Evolutionary conservation across 2,113 vertebrate genomes (phyloP), one percentile per base, ranked within the genome.

Genomic region (Eretmochelys imbricata): DNA sequence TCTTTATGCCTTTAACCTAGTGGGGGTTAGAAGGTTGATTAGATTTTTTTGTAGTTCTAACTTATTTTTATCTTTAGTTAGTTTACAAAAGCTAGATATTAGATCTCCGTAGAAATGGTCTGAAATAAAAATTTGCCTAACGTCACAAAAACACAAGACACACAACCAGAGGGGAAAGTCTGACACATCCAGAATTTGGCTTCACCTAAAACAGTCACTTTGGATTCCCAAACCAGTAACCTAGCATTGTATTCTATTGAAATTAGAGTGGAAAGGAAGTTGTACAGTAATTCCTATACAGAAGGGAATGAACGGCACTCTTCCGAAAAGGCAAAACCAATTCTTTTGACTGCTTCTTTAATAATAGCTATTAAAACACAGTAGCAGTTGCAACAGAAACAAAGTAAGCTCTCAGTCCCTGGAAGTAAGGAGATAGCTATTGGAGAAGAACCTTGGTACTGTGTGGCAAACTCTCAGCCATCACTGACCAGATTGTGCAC

Each of bases 21-120:
- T 14, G 6, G 0, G 27, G 57, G 25, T 29, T 12, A 12, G 25
- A 59, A 59, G 57, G 25, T 59, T 59, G 27, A 27, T 29, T 59
- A 29, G 57, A 29, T 59, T 5, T 82, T 5, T 82, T 35, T 53
- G 2, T 12, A 0, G 5, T 14, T 54, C 48, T n/a, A 27, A 9
- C 10, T 48, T 84, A 4, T 3, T 80, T 79, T 62, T 31, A 80
- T 51, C 35, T 31, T 24, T 19, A n/a, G 10, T 29, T 69, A 20
- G 14, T 69, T 69, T 69, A 69, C 29, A 19, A 69, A 69, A 69
- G 35, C 65, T 69, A 69, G 35, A 69, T 19, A 35, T n/a, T 19
- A n/a, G 31, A 14, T 69, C 35, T 69, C 35, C 8, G 2, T 69
- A 17, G 65, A 35, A 69, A 69, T n/a, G 65, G 29, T n/a, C 19